Evolutionary conservation across 2,888 invertebrate species (phyloP).

Genomic region (Drosophila pseudotalamancana): DNA sequence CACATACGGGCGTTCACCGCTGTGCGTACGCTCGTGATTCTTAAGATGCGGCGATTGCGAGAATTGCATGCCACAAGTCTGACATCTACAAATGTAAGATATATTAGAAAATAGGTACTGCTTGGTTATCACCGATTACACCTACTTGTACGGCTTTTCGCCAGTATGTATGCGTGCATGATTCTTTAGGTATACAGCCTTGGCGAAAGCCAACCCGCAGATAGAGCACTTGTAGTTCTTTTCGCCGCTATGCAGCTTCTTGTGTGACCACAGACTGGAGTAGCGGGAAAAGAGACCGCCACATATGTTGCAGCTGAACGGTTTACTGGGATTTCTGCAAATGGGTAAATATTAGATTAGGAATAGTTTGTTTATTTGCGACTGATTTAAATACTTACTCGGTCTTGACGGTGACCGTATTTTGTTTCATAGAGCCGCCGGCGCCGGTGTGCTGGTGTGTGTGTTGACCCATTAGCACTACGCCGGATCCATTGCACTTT

Average conservation of each 20-base stretch:
- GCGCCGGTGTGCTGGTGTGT: constrained; percentile 53
- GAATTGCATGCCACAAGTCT: constrained; percentile 95
- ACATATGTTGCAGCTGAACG: constrained; percentile 94
- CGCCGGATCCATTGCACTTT: constrained; percentile 94
- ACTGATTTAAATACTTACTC: constrained; percentile 72
- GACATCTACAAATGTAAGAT: constrained; percentile 87
- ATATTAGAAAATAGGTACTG: constrained; percentile 2
- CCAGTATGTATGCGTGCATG: constrained; percentile 95
- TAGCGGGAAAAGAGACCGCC: constrained; percentile 93
- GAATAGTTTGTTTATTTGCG: neutral
- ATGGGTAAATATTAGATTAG: constrained; percentile 20
- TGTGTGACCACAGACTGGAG: constrained; percentile 95
- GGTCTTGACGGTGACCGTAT: constrained; percentile 76
- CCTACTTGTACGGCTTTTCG: constrained; percentile 92
- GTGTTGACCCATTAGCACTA: constrained; percentile 86
- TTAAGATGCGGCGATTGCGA: constrained; percentile 95
- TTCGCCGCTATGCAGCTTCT: constrained; percentile 91
- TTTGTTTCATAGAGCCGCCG: constrained; percentile 68
- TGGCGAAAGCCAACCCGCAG: constrained; percentile 94
- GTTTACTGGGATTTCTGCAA: constrained; percentile 88
- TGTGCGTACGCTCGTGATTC: constrained; percentile 94
- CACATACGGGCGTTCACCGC: constrained; percentile 94
- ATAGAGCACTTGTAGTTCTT: constrained; percentile 95
- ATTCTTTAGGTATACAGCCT: constrained; percentile 95
- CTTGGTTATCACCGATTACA: neutral